These are phyloP conservation scores for Chromis chromis DNA, from an alignment of 2,797 vertebrate species.

Conservation along the genomic window DNA sequence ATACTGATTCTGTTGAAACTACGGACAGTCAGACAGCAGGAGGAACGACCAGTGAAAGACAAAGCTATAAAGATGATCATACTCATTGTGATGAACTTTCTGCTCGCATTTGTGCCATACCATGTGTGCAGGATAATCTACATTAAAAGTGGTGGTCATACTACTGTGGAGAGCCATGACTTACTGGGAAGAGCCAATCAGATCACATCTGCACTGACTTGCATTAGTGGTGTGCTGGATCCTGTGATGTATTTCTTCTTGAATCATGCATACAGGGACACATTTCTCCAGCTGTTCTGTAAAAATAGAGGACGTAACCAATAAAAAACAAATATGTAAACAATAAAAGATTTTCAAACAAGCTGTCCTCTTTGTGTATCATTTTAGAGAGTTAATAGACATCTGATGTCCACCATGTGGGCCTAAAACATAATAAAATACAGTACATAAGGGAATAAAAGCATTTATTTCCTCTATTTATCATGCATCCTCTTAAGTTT, in stretches of 20 bases:
- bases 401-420: background rate
- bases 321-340: background rate
- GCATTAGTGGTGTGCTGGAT: slow-evolving; percentile 80
- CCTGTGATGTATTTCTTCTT: slow-evolving; percentile 86
- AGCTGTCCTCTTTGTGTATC: background rate
- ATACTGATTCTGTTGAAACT: slow-evolving; percentile 79
- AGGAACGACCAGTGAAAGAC: slow-evolving; percentile 49
- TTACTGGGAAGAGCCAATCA: slow-evolving; percentile 71
- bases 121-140: slow-evolving; percentile 81
- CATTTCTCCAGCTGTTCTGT: slow-evolving; percentile 70
- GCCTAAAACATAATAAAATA: too few relatives aligned
- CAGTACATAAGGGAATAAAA: too few relatives aligned
- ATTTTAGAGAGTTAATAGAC: background rate
- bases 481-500: too few relatives aligned
- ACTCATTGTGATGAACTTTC: slow-evolving; percentile 79
- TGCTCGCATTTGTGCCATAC: slow-evolving; percentile 83
- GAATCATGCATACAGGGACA: slow-evolving; percentile 70
- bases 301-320: slow-evolving; percentile 32
- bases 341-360: background rate
- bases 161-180: background rate
- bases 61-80: slow-evolving; percentile 81
- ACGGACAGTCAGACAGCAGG: slow-evolving; percentile 55
- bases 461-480: too few relatives aligned
- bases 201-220: slow-evolving; percentile 83
- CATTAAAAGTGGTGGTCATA: slow-evolving; percentile 39